Evolutionary conservation across 2,113 vertebrate genomes (phyloP).

Genomic region (Carassius auratus): DNA sequence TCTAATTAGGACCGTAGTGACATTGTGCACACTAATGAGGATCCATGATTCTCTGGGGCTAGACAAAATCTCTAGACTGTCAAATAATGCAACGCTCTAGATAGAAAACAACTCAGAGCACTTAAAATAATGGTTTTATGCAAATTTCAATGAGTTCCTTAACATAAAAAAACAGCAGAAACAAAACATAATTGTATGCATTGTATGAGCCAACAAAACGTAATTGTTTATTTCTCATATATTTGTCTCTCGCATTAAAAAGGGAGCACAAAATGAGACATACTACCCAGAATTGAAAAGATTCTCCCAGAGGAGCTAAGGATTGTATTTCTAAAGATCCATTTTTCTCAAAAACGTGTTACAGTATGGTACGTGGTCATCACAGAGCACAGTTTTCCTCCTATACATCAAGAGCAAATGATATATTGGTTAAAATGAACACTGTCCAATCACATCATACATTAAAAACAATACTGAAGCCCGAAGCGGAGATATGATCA

Average conservation of each 20-base stretch:
- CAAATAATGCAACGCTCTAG: constrained; percentile 30
- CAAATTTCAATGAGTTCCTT: constrained; percentile 39
- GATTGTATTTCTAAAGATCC: neutral
- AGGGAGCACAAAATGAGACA: constrained; percentile 10
- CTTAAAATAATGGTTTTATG: constrained; percentile 47
- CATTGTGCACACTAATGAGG: constrained; percentile 39
- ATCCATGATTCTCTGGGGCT: constrained; percentile 33
- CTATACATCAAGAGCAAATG: neutral
- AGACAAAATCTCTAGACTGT: neutral
- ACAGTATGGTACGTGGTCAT: constrained; percentile 17
- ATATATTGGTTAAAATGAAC: constrained; percentile 26
- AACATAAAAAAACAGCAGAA: constrained; percentile 21
- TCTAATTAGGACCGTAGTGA: constrained; percentile 35
- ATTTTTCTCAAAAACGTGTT: neutral
- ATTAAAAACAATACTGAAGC: constrained; percentile 18
- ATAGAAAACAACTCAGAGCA: constrained; percentile 46
- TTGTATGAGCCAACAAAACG: neutral
- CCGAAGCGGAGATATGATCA: constrained; percentile 41
- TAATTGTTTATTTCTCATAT: constrained; percentile 11
- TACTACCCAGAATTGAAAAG: neutral
- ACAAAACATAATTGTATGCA: neutral
- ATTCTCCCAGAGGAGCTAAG: neutral
- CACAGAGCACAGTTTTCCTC: constrained; percentile 23
- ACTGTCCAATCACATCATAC: constrained; percentile 7
- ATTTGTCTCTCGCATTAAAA: constrained; percentile 3